These are phyloP conservation scores for Tragelaphus eurycerus DNA, from an alignment of 2,797 vertebrate species.

Conservation along the genomic window DNA sequence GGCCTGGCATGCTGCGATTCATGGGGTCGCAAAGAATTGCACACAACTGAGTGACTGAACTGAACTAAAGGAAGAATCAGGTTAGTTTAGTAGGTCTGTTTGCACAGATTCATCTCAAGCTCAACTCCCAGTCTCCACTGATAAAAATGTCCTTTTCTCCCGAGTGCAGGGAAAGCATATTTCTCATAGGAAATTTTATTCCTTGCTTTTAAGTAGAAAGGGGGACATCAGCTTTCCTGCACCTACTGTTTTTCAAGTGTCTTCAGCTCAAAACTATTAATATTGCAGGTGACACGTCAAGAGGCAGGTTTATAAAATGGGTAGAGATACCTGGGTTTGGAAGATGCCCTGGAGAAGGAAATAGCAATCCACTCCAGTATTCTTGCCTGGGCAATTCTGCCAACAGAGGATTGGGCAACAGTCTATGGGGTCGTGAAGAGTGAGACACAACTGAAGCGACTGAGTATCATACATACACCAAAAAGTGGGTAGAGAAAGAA, in stretches of 20 bases:
- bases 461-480: not conserved
- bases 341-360: not conserved
- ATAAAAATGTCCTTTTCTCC: not conserved
- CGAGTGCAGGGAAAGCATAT: no score
- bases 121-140: not conserved
- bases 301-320: not conserved
- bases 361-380: not conserved
- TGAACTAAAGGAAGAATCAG: not conserved
- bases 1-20: fast-evolving
- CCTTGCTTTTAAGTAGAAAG: not conserved
- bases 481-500: not conserved
- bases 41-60: no score
- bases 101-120: not conserved
- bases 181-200: not conserved
- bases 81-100: not conserved
- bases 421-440: not conserved
- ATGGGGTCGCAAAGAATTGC: no score
- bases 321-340: not conserved
- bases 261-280: not conserved
- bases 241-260: not conserved
- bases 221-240: not conserved
- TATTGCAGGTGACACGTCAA: not conserved
- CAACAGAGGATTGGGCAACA: not conserved
- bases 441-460: not conserved
- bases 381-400: not conserved